A percentile compares a stretch with the other conserved stretches of the same genome.
Conservation (phyloP, 2,888 invertebrate species). For the Neelides folsomi region DNA sequence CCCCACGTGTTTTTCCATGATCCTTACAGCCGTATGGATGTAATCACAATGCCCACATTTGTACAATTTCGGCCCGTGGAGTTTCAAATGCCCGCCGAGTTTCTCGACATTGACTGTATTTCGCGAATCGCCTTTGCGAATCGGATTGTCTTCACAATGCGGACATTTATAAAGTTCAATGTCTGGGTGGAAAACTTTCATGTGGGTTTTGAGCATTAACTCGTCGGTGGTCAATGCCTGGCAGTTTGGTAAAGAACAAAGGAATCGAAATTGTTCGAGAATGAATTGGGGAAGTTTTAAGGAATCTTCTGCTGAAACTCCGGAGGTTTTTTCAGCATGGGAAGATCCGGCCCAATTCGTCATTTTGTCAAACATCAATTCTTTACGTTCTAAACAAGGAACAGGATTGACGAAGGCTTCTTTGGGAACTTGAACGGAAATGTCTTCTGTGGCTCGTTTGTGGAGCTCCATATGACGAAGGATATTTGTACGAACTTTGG, state of each 20-base stretch:
- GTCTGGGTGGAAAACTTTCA: slow-evolving; percentile 55
- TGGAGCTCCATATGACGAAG: slow-evolving; percentile 57
- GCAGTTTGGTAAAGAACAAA: slow-evolving; percentile 58
- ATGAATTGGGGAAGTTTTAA: slow-evolving; percentile 41
- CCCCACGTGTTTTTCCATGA: slow-evolving; percentile 53
- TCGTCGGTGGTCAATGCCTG: slow-evolving; percentile 58
- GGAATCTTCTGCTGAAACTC: slow-evolving; percentile 24
- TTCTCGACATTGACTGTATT: slow-evolving; percentile 44
- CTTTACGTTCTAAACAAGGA: slow-evolving; percentile 60
- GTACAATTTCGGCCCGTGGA: slow-evolving; percentile 59
- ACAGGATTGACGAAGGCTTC: slow-evolving; percentile 68
- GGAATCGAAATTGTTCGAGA: slow-evolving; percentile 47
- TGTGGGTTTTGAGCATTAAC: slow-evolving; percentile 55
- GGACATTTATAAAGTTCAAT: slow-evolving; percentile 51
- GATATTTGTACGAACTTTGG: slow-evolving; percentile 46
- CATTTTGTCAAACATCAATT: slow-evolving; percentile 74
- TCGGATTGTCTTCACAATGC: slow-evolving; percentile 49
- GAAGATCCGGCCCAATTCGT: slow-evolving; percentile 66
- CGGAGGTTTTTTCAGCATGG: slow-evolving; percentile 31
- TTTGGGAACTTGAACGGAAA: slow-evolving; percentile 39
- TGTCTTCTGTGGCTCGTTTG: slow-evolving; percentile 33
- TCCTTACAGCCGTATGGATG: slow-evolving; percentile 48
- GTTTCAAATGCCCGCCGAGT: slow-evolving; percentile 56
- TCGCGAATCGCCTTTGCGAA: slow-evolving; percentile 17
- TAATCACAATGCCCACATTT: slow-evolving; percentile 57